These are phyloP conservation scores for Isoperla grammatica DNA, from an alignment of 2,888 invertebrate species.

Conservation along the genomic window DNA sequence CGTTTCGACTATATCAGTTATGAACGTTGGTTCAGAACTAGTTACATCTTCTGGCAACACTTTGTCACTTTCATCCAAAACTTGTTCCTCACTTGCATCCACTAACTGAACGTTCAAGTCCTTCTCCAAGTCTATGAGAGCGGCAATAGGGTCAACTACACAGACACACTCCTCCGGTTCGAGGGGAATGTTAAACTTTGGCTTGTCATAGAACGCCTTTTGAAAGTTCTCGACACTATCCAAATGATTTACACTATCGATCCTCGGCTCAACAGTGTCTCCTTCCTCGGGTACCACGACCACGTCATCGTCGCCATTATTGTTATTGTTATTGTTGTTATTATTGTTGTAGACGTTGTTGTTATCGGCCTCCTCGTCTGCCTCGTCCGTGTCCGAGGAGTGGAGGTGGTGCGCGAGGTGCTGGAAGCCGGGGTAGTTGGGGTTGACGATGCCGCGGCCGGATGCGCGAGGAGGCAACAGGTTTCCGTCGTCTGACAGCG, in stretches of 20 bases:
- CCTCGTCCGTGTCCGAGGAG: conserved; percentile 45
- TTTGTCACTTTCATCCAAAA: too few species aligned
- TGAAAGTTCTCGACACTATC: conserved; percentile 49
- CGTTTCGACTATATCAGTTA: too few species aligned
- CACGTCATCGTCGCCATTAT: conserved; percentile 34
- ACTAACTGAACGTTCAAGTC: conserved; percentile 24
- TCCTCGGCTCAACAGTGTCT: conserved; percentile 37
- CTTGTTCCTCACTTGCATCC: conserved; percentile 1
- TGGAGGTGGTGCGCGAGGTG: conserved; percentile 66
- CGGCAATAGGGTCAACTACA: not conserved
- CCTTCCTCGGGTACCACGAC: conserved; percentile 36
- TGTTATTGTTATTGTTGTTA: conserved; percentile 44
- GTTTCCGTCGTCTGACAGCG: conserved; percentile 41
- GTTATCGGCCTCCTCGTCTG: conserved; percentile 46
- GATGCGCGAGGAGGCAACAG: conserved; percentile 4
- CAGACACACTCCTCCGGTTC: conserved; percentile 26
- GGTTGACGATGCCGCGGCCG: conserved; percentile 67
- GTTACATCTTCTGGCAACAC: too few species aligned
- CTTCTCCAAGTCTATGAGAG: conserved; percentile 19
- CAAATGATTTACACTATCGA: conserved; percentile 49
- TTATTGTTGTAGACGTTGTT: conserved; percentile 50
- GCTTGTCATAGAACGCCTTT: conserved; percentile 53
- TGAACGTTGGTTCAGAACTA: too few species aligned
- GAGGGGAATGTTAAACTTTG: conserved; percentile 50
- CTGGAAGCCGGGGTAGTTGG: conserved; percentile 79